Evolutionary conservation across 2,888 invertebrate genomes (phyloP).

Genomic region (Caenorhabditis sp.): DNA sequence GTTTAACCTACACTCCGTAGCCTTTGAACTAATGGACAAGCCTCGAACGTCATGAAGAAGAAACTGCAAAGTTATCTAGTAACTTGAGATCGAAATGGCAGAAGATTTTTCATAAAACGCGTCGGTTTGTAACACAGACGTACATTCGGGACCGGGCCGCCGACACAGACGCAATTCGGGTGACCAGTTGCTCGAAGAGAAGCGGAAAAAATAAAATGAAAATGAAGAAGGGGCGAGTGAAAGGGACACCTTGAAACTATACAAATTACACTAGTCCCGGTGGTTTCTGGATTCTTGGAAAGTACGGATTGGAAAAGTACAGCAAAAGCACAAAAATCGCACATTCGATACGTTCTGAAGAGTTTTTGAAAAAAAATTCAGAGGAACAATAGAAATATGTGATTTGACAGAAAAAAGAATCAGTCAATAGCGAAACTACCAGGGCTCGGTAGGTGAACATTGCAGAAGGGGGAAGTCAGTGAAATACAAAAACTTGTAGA

Average conservation of each 20-base stretch:
- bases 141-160: no score
- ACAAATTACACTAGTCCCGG: slow-evolving; percentile 50
- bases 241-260: slow-evolving; percentile 56
- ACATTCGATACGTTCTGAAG: background rate
- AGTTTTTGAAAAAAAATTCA: no score
- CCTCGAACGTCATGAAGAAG: slow-evolving; percentile 4
- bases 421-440: slow-evolving; percentile 30
- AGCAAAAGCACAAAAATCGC: background rate
- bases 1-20: slow-evolving; percentile 3
- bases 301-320: slow-evolving; percentile 1
- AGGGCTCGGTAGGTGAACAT: slow-evolving; percentile 14
- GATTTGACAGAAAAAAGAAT: slow-evolving; percentile 26
- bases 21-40: slow-evolving; percentile 32
- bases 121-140: slow-evolving; percentile 38
- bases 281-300: slow-evolving; percentile 11
- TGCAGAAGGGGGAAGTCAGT: slow-evolving; percentile 3
- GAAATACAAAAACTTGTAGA: slow-evolving; percentile 51
- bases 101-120: slow-evolving; percentile 23
- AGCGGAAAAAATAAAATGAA: slow-evolving; percentile 11
- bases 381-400: background rate
- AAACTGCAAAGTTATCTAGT: background rate
- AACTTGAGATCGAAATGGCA: background rate
- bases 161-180: slow-evolving; percentile 30
- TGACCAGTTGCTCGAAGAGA: slow-evolving; percentile 40
- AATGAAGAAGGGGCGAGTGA: slow-evolving; percentile 2